Evolutionary conservation across 2,888 invertebrate genomes (phyloP).

Genomic region (Busseola fusca): DNA sequence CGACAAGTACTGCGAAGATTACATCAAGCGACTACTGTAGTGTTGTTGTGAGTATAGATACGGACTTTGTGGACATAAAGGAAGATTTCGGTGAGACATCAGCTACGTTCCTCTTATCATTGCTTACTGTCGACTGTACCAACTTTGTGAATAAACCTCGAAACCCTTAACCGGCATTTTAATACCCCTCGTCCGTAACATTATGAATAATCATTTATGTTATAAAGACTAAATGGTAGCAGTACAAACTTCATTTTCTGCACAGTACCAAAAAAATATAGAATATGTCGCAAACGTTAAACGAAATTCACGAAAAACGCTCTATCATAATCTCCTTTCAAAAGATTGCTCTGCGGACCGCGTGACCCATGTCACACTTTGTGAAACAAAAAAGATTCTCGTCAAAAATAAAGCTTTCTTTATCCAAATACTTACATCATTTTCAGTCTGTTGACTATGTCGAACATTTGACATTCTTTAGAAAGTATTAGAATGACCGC

Average conservation of each 20-base stretch:
- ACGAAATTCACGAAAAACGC: slow-evolving; percentile 19
- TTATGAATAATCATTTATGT: slow-evolving; percentile 17
- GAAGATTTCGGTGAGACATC: too few species aligned
- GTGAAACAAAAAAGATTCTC: slow-evolving; percentile 24
- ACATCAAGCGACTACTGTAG: too few species aligned
- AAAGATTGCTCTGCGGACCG: slow-evolving; percentile 27
- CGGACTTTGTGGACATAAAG: too few species aligned
- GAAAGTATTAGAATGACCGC: not conserved
- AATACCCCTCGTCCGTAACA: too few species aligned
- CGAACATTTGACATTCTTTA: not conserved
- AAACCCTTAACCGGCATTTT: too few species aligned
- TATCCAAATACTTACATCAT: not conserved
- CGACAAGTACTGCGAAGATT: too few species aligned
- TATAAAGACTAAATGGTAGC: not conserved
- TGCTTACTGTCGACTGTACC: too few species aligned
- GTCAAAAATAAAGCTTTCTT: slow-evolving; percentile 17
- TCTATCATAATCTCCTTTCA: slow-evolving; percentile 32
- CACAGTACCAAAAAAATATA: slow-evolving; percentile 18
- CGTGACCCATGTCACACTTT: slow-evolving; percentile 33
- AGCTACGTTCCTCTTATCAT: too few species aligned
- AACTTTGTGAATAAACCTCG: too few species aligned
- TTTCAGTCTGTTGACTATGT: not conserved
- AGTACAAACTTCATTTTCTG: slow-evolving; percentile 4
- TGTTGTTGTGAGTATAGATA: too few species aligned
- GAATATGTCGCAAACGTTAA: slow-evolving; percentile 22